phyloP scores from a whole-genome alignment of 2,113 vertebrate genomes.

The Astur gentilis region DNA sequence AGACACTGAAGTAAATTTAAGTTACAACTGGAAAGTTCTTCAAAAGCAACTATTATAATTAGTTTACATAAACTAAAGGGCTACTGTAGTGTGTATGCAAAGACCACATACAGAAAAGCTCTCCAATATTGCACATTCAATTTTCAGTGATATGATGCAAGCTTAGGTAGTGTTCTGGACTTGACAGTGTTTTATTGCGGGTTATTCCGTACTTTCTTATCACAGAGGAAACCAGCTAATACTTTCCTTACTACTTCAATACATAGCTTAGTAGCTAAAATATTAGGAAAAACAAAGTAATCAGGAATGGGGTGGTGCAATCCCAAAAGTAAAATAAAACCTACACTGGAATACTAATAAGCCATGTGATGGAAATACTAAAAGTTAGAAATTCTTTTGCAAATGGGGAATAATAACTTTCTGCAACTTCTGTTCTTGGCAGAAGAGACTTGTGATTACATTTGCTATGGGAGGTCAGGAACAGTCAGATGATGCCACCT shows the following conservation, averaged over 20 bases:
- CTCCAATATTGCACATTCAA: not conserved
- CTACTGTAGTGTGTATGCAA: not conserved
- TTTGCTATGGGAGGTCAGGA: not conserved
- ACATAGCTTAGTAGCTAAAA: not conserved
- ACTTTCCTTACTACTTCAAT: conserved; percentile 26
- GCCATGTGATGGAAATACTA: conserved; percentile 25
- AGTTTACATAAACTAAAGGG: conserved; percentile 11
- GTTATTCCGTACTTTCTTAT: conserved; percentile 27
- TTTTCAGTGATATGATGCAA: not conserved
- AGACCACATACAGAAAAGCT: not conserved
- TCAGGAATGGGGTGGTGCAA: conserved; percentile 66
- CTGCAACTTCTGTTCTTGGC: not conserved
- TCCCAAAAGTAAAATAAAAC: conserved; percentile 65
- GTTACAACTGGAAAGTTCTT: not conserved
- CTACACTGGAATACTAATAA: conserved; percentile 30
- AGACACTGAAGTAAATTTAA: not conserved
- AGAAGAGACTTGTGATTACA: not conserved
- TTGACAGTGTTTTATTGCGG: not conserved
- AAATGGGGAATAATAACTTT: not conserved
- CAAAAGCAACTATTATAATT: not conserved
- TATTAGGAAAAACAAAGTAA: conserved; percentile 42
- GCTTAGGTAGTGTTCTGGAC: not conserved
- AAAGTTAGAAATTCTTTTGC: conserved; percentile 5
- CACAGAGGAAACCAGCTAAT: not conserved
- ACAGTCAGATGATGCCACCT: not conserved